phyloP scores from a whole-genome alignment of 2,888 invertebrate species.

The Biston betularia region DNA sequence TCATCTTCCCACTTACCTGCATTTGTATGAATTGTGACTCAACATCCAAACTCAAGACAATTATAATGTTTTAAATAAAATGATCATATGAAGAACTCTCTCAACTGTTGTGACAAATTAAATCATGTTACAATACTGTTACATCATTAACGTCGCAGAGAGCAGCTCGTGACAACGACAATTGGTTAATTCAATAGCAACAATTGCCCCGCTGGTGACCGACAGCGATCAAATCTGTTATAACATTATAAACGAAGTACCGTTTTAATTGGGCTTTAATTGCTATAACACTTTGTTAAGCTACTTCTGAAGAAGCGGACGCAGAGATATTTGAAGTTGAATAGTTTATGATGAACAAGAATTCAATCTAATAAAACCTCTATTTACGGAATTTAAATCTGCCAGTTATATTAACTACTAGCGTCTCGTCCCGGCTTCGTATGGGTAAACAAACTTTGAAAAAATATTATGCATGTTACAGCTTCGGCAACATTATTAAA shows the following conservation, averaged over 20 bases:
- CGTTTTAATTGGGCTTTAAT: conserved; percentile 40
- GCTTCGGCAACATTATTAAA: too few species aligned
- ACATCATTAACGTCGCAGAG: conserved; percentile 16
- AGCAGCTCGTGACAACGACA: conserved; percentile 25
- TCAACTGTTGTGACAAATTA: conserved; percentile 16
- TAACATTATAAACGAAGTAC: conserved; percentile 13
- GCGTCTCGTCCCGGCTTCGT: too few species aligned
- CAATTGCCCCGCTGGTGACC: conserved; percentile 33
- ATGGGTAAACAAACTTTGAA: too few species aligned
- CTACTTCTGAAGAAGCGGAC: background rate
- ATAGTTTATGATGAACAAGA: too few species aligned
- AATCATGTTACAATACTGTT: conserved; percentile 19
- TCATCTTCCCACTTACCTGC: too few species aligned
- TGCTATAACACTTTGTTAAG: conserved; percentile 21
- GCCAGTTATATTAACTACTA: too few species aligned
- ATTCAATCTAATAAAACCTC: too few species aligned
- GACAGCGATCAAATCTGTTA: conserved; percentile 35
- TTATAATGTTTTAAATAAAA: background rate
- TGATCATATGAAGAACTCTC: background rate
- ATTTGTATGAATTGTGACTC: background rate
- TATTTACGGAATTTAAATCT: too few species aligned
- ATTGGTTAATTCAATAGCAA: conserved; percentile 41
- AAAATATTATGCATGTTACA: too few species aligned
- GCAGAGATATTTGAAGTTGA: background rate
- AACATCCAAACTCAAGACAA: background rate